A percentile compares a stretch with the other conserved stretches of the same genome.
phyloP scores from a whole-genome alignment of 1,140 invertebrate species.

The Zaprionus africanus region DNA sequence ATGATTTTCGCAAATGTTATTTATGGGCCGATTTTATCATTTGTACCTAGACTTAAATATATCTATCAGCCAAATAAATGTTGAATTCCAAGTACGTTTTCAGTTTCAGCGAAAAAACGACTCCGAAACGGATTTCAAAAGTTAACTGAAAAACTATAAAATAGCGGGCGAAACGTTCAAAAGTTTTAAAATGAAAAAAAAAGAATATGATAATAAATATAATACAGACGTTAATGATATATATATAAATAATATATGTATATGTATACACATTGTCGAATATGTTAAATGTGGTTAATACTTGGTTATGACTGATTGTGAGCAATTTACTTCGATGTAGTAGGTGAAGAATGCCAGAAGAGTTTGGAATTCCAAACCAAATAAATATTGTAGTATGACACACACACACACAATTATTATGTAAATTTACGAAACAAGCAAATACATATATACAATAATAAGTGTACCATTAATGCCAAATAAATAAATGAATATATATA shows the following conservation, averaged over 20 bases:
- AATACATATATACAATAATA: constrained; percentile 56
- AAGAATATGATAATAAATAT: constrained; percentile 46
- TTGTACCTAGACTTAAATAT: constrained; percentile 13
- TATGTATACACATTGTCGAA: constrained; percentile 30
- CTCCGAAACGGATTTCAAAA: constrained; percentile 14
- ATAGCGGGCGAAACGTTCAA: constrained; percentile 29
- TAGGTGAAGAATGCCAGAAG: constrained; percentile 18
- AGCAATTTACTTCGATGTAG: constrained; percentile 55
- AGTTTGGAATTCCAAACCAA: constrained; percentile 42
- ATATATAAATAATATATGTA: constrained; percentile 9
- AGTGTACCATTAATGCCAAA: constrained; percentile 69
- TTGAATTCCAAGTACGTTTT: constrained; percentile 18
- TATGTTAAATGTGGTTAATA: constrained; percentile 43
- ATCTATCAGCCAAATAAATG: background rate
- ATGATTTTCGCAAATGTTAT: constrained; percentile 48
- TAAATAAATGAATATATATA: constrained; percentile 67
- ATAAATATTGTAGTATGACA: constrained; percentile 10
- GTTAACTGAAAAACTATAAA: constrained; percentile 34
- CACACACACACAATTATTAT: constrained; percentile 30
- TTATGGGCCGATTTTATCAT: constrained; percentile 32
- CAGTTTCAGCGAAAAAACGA: constrained; percentile 3
- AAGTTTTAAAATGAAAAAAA: constrained; percentile 41
- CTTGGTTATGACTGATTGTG: constrained; percentile 57
- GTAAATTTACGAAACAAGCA: constrained; percentile 43
- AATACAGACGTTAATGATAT: constrained; percentile 32